Conservation (phyloP, 2,888 invertebrate genomes). For the Eupithecia abbreviata region DNA sequence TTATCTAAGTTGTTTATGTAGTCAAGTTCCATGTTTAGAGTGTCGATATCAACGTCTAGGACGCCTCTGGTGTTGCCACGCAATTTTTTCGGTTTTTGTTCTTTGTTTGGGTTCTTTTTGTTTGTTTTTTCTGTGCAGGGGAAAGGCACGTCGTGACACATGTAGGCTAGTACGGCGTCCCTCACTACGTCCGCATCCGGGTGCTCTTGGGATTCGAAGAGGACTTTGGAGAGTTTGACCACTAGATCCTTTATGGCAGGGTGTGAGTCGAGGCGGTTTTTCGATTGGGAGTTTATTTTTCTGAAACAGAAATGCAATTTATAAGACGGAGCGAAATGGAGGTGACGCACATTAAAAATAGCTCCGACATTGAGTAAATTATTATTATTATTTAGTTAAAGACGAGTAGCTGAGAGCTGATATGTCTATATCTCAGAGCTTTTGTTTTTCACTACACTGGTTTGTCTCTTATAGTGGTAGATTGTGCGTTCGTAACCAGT, state of each 20-base stretch:
- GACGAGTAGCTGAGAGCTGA: too few relatives aligned
- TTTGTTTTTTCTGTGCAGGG: slow-evolving; percentile 86
- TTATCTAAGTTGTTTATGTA: slow-evolving; percentile 77
- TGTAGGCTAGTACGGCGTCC: slow-evolving; percentile 92
- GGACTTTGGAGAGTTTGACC: slow-evolving; percentile 85
- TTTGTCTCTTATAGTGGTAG: too few relatives aligned
- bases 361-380: too few relatives aligned
- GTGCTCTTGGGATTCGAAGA: slow-evolving; percentile 87
- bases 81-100: slow-evolving; percentile 55
- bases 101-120: slow-evolving; percentile 49
- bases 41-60: slow-evolving; percentile 72
- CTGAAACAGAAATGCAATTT: slow-evolving; percentile 59
- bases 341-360: too few relatives aligned
- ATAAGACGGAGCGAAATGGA: not conserved
- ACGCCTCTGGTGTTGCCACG: slow-evolving; percentile 56
- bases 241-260: slow-evolving; percentile 89
- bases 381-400: too few relatives aligned
- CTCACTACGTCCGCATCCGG: slow-evolving; percentile 88
- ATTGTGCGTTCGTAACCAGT: too few relatives aligned
- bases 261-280: slow-evolving; percentile 87
- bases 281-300: slow-evolving; percentile 84
- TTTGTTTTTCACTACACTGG: too few relatives aligned
- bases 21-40: slow-evolving; percentile 74
- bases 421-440: too few relatives aligned
- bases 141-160: slow-evolving; percentile 92